These are phyloP conservation scores for Rhopalosiphum nymphaeae DNA, from an alignment of 2,888 invertebrate species.

Conservation along the genomic window DNA sequence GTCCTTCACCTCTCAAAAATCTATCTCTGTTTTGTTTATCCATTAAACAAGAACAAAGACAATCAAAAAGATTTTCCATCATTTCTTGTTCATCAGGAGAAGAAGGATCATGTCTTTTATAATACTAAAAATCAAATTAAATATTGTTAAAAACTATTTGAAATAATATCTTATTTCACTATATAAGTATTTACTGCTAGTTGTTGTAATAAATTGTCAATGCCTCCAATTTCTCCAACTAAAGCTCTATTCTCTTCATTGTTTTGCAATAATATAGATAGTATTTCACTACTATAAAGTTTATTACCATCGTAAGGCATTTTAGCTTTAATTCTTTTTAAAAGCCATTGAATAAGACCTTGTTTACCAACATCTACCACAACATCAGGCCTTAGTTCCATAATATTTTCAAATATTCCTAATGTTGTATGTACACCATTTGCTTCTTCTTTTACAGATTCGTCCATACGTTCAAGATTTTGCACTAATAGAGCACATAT, in stretches of 20 bases:
- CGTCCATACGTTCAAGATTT: constrained; percentile 93
- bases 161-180: background rate
- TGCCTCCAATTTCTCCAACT: constrained; percentile 94
- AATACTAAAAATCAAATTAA: constrained; percentile 75
- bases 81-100: constrained; percentile 95
- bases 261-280: constrained; percentile 94
- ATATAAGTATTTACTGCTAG: constrained; percentile 78
- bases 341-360: constrained; percentile 91
- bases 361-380: constrained; percentile 89
- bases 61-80: constrained; percentile 99
- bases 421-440: constrained; percentile 97
- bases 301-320: constrained; percentile 95
- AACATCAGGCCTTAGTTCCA: constrained; percentile 89
- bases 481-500: constrained; percentile 91
- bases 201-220: constrained; percentile 95
- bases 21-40: constrained; percentile 87
- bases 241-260: constrained; percentile 84
- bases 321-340: constrained; percentile 90
- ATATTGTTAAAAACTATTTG: background rate
- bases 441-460: constrained; percentile 91
- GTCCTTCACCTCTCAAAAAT: constrained; percentile 95
- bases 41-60: constrained; percentile 94
- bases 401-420: constrained; percentile 93
- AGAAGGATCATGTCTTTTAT: constrained; percentile 93
- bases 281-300: constrained; percentile 93